phyloP scores from a whole-genome alignment of 1,140 invertebrate genomes.

The Limonius californicus region DNA sequence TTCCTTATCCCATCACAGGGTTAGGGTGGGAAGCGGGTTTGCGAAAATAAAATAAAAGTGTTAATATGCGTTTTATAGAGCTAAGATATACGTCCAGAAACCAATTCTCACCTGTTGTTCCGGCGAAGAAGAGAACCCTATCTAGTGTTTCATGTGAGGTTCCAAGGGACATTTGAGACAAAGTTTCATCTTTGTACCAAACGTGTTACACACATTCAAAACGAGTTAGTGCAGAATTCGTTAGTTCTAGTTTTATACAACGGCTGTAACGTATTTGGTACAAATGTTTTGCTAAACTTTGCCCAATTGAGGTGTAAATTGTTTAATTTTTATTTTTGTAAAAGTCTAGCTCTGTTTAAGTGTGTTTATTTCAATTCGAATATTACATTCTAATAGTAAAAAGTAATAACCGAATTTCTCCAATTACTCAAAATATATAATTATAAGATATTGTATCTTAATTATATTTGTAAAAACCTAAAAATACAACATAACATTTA shows the following conservation, averaged over 20 bases:
- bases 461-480: conserved; percentile 30
- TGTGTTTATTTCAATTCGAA: conserved; percentile 34
- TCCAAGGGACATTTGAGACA: background rate
- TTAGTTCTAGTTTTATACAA: conserved; percentile 10
- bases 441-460: conserved; percentile 33
- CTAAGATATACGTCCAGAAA: conserved; percentile 15
- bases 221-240: background rate
- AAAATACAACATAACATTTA: conserved; percentile 36
- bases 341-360: background rate
- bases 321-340: background rate
- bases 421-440: conserved; percentile 14
- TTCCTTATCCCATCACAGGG: conserved; percentile 63
- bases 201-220: background rate
- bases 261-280: conserved; percentile 9
- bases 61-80: conserved; percentile 6
- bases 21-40: conserved; percentile 31
- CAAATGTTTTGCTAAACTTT: conserved; percentile 12
- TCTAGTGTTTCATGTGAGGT: conserved; percentile 2
- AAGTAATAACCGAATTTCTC: conserved; percentile 40
- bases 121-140: background rate
- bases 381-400: conserved; percentile 34
- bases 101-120: conserved; percentile 30
- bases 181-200: background rate
- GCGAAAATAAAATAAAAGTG: background rate
- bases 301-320: conserved; percentile 6